phyloP scores from a whole-genome alignment of 2,888 invertebrate genomes.

The Gasteruption jaculator region DNA sequence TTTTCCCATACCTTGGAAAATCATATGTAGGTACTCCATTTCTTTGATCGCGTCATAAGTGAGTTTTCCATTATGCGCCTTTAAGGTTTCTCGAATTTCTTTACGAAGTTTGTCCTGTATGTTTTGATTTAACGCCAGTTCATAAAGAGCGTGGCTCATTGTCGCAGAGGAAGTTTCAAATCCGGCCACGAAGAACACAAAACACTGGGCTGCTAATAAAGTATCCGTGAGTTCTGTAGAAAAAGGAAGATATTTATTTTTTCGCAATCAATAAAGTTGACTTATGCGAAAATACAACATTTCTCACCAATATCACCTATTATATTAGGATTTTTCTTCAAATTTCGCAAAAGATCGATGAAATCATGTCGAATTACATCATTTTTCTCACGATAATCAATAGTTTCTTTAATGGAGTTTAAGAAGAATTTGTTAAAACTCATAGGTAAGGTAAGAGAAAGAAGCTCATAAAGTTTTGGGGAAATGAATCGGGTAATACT shows the following conservation, averaged over 20 bases:
- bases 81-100: slow-evolving; percentile 28
- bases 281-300: too few species aligned
- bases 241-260: neutral
- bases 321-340: slow-evolving; percentile 48
- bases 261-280: too few species aligned
- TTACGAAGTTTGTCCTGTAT: slow-evolving; percentile 23
- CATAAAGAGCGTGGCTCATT: slow-evolving; percentile 47
- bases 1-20: slow-evolving; percentile 38
- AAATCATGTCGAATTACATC: slow-evolving; percentile 56
- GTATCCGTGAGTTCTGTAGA: slow-evolving; percentile 39
- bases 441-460: too few species aligned
- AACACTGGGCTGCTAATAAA: slow-evolving; percentile 43
- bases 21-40: slow-evolving; percentile 50
- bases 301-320: slow-evolving; percentile 19
- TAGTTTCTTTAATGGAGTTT: slow-evolving; percentile 51
- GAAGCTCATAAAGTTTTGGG: slow-evolving; percentile 23
- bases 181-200: slow-evolving; percentile 52
- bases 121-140: slow-evolving; percentile 43
- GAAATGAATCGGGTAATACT: too few species aligned
- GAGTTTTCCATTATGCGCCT: slow-evolving; percentile 35
- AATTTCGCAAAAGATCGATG: slow-evolving; percentile 55
- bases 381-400: slow-evolving; percentile 53
- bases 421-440: slow-evolving; percentile 52
- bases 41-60: slow-evolving; percentile 47
- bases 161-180: slow-evolving; percentile 52